These are phyloP conservation scores for Antidorcas marsupialis DNA, from an alignment of 2,113 vertebrate species.

Conservation along the genomic window DNA sequence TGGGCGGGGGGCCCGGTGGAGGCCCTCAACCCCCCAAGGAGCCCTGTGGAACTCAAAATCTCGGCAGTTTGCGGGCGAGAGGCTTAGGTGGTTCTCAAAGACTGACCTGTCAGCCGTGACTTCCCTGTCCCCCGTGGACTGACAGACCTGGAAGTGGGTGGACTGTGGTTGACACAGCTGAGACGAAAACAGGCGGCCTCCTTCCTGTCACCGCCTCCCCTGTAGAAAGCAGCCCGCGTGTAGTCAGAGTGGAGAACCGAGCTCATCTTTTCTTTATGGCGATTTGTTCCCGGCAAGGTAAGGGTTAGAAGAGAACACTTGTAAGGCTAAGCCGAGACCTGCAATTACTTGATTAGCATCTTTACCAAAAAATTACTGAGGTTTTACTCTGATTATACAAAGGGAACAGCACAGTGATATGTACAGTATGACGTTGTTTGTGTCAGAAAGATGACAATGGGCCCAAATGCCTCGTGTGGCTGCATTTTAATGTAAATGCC, in stretches of 20 bases:
- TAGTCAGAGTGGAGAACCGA: slow-evolving; percentile 35
- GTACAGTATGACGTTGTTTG: neutral
- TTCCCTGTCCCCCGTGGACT: neutral
- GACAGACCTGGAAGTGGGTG: neutral
- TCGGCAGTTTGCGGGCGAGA: neutral
- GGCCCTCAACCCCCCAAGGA: neutral
- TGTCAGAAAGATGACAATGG: neutral
- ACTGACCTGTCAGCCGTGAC: neutral
- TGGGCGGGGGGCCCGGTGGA: neutral
- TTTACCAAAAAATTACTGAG: neutral
- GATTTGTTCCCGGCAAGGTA: slow-evolving; percentile 18
- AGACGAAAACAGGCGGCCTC: neutral
- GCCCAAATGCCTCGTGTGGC: neutral
- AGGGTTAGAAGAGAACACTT: neutral
- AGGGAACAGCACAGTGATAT: neutral
- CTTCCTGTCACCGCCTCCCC: neutral
- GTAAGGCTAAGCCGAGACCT: slow-evolving; percentile 3
- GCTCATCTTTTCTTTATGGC: neutral
- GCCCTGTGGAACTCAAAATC: neutral
- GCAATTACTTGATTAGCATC: slow-evolving; percentile 7
- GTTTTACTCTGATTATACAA: neutral
- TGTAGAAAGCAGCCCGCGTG: neutral
- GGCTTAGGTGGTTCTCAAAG: neutral
- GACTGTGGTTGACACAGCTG: neutral
- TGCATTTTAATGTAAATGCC: neutral